Evolutionary conservation across 2,113 vertebrate genomes (phyloP).

Genomic region (Struthio camelus): DNA sequence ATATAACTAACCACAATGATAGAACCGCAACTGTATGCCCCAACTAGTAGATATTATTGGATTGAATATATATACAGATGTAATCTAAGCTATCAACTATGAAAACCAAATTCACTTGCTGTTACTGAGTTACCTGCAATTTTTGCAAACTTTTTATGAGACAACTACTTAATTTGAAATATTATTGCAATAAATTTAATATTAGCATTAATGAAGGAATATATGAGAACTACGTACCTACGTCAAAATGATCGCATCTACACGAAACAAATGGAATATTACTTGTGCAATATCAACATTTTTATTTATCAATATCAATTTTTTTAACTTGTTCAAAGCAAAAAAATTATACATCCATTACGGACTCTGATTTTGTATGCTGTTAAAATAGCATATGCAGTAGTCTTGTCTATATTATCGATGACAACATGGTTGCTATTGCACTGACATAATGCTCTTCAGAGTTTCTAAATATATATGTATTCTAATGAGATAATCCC

Average conservation of each 20-base stretch:
- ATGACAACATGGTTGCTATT: background rate
- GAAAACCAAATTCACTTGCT: background rate
- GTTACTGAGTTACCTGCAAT: background rate
- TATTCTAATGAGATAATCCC: constrained; percentile 44
- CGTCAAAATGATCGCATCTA: background rate
- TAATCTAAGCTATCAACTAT: background rate
- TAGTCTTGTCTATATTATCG: background rate
- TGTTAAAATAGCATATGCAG: background rate
- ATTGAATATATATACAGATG: background rate
- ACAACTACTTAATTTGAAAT: background rate
- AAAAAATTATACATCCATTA: background rate
- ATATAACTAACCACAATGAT: background rate
- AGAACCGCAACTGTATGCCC: background rate
- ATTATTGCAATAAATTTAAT: background rate
- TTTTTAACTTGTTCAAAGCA: background rate
- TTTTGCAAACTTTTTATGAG: background rate
- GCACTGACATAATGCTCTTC: constrained; percentile 3
- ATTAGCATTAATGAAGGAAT: background rate
- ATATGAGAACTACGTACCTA: background rate
- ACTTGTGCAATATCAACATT: no score
- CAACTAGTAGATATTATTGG: background rate
- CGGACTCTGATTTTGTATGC: background rate
- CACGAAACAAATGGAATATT: background rate
- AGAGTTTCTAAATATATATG: constrained; percentile 38
- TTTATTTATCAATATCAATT: no score